Evolutionary conservation across 2,113 vertebrate species (phyloP).

Genomic region (Hyla sarda): DNA sequence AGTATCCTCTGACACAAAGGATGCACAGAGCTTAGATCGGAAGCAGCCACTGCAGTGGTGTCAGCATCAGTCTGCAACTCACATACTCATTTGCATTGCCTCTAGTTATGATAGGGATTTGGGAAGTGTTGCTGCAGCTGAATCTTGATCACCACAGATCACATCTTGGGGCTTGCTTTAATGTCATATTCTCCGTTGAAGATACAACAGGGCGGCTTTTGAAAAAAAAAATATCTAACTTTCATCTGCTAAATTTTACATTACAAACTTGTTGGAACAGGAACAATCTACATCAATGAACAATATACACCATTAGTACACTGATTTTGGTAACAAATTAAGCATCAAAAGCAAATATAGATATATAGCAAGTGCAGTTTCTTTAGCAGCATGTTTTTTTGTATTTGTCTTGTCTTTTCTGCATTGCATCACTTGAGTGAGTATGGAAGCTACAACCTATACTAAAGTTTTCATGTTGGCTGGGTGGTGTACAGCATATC

Average conservation of each 20-base stretch:
- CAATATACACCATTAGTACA: too few species aligned
- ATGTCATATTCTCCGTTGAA: background rate
- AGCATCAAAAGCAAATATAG: background rate
- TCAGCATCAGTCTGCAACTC: conserved; percentile 45
- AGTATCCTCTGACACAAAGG: conserved; percentile 42
- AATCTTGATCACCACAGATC: background rate
- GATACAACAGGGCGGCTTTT: background rate
- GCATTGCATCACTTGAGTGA: too few species aligned
- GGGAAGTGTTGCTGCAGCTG: conserved; percentile 1
- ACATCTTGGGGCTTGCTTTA: background rate
- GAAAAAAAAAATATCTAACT: background rate
- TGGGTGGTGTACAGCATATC: background rate
- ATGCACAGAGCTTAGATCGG: conserved; percentile 35
- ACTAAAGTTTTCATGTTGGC: background rate
- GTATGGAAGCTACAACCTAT: background rate
- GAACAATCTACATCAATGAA: background rate
- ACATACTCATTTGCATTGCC: conserved; percentile 55
- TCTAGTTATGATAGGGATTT: conserved; percentile 36
- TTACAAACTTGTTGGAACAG: background rate
- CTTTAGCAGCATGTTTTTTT: too few species aligned
- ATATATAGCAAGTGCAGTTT: background rate
- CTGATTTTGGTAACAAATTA: background rate
- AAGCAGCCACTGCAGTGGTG: conserved; percentile 20
- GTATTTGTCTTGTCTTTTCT: too few species aligned
- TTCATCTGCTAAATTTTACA: background rate